A percentile compares a stretch with the other conserved stretches of the same genome.
phyloP scores from a whole-genome alignment of 2,113 vertebrate species.

The Chaenocephalus aceratus region DNA sequence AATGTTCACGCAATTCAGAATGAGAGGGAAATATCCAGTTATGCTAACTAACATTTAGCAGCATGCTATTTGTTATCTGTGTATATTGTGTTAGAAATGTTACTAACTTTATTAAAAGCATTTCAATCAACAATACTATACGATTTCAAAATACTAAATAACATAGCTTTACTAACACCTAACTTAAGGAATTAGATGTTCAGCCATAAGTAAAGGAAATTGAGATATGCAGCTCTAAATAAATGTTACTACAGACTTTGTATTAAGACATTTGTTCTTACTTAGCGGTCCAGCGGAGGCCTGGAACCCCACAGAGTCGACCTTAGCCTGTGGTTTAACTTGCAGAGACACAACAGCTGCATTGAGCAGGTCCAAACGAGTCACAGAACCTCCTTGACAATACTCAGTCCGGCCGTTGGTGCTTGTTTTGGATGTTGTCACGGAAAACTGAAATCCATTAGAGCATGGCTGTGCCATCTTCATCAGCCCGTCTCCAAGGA shows the following conservation, averaged over 20 bases:
- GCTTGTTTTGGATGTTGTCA: slow-evolving; percentile 67
- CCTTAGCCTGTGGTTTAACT: slow-evolving; percentile 71
- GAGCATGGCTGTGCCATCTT: slow-evolving; percentile 81
- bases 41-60: not conserved
- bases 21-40: not conserved
- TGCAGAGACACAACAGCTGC: slow-evolving; percentile 79
- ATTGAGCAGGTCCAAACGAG: slow-evolving; percentile 84
- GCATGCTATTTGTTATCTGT: too few relatives aligned
- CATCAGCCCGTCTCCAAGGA: slow-evolving; percentile 76
- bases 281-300: slow-evolving; percentile 84
- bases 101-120: too few relatives aligned
- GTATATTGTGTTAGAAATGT: too few relatives aligned
- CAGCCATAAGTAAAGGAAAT: too few relatives aligned
- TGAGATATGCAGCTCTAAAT: too few relatives aligned
- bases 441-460: slow-evolving; percentile 74
- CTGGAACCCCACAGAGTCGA: slow-evolving; percentile 81
- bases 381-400: slow-evolving; percentile 86
- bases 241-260: not conserved
- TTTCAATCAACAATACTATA: too few relatives aligned
- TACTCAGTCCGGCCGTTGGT: slow-evolving; percentile 77
- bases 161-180: too few relatives aligned
- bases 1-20: not conserved
- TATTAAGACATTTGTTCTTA: slow-evolving; percentile 66
- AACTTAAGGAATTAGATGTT: too few relatives aligned
- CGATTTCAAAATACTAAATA: too few relatives aligned